Conservation (phyloP, 2,888 invertebrate species). For the Saturnia japonica region DNA sequence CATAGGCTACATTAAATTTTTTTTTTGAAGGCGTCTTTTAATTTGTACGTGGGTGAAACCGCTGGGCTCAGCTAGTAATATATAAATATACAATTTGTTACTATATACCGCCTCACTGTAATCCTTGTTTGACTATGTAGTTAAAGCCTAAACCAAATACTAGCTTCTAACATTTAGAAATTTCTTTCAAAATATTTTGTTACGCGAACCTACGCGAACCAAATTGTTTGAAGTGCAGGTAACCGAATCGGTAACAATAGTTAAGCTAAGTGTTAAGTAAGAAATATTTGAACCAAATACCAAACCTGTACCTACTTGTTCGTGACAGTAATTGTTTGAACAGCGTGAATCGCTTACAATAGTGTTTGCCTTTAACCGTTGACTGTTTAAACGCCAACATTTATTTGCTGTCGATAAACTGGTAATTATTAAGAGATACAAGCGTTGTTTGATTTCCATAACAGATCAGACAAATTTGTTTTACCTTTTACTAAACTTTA, state of each 20-base stretch:
- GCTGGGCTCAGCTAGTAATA: too few species aligned
- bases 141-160: neutral
- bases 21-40: too few species aligned
- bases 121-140: neutral
- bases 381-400: neutral
- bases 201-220: too few species aligned
- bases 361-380: constrained; percentile 16
- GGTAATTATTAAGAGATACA: neutral
- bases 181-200: neutral
- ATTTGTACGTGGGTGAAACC: too few species aligned
- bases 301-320: neutral
- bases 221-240: constrained; percentile 12
- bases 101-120: neutral
- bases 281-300: constrained; percentile 20
- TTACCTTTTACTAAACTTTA: constrained; percentile 3
- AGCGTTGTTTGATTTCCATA: neutral
- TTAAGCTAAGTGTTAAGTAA: constrained; percentile 5
- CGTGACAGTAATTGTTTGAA: constrained; percentile 39
- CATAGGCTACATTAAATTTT: too few species aligned
- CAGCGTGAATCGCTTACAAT: constrained; percentile 10
- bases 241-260: constrained; percentile 6
- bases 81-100: too few species aligned
- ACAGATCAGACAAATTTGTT: neutral
- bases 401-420: constrained; percentile 15
- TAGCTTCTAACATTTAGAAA: neutral